phyloP scores from a whole-genome alignment of 2,113 vertebrate genomes.

The Aepyceros melampus region DNA sequence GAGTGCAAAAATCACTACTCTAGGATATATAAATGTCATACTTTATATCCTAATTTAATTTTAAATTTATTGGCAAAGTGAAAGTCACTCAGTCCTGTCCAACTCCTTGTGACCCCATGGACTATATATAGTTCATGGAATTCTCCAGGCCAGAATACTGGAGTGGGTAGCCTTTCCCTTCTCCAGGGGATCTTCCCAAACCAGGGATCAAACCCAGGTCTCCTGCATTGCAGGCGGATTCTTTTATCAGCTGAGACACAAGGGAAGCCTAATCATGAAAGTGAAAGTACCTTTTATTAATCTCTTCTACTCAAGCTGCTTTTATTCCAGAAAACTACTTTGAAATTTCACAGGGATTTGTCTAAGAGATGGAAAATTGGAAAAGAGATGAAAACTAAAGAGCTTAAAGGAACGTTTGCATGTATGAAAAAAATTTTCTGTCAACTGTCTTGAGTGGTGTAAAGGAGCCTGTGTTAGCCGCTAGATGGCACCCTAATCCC shows the following conservation, averaged over 20 bases:
- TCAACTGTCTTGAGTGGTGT: not conserved
- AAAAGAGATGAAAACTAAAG: not conserved
- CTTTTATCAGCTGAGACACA: not conserved
- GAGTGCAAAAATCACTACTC: not conserved
- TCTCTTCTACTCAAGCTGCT: not conserved
- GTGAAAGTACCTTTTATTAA: not conserved
- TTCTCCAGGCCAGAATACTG: not conserved
- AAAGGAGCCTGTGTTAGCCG: not conserved
- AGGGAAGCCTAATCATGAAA: not conserved
- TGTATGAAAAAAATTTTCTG: not conserved
- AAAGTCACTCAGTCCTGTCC: not conserved
- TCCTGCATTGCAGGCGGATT: not conserved
- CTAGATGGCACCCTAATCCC: constrained; percentile 8
- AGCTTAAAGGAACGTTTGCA: not conserved
- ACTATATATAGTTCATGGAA: not conserved
- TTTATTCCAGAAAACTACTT: not conserved
- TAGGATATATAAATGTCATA: not conserved
- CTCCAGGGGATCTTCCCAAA: not conserved
- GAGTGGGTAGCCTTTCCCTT: not conserved
- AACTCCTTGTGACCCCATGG: not conserved
- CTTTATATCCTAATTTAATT: not conserved
- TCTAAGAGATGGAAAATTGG: not conserved
- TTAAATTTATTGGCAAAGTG: not conserved
- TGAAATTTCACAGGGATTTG: not conserved
- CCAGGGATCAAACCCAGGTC: not conserved